These are phyloP conservation scores for Epistrophe eligans DNA, from an alignment of 2,888 invertebrate species.

Conservation along the genomic window DNA sequence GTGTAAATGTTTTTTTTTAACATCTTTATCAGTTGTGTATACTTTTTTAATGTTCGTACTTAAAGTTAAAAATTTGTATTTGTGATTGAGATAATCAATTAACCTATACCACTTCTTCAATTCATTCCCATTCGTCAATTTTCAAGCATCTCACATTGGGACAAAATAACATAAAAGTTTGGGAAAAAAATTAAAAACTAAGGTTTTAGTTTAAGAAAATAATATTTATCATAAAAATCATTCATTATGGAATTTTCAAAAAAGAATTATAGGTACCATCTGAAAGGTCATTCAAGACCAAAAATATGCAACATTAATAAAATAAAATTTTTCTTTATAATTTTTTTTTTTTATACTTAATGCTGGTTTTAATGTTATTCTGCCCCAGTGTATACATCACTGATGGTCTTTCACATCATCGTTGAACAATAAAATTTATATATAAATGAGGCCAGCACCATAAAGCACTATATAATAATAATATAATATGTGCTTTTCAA, in stretches of 20 bases:
- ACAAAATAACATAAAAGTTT: not conserved
- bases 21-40: slow-evolving; percentile 68
- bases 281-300: too few relatives aligned
- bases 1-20: slow-evolving; percentile 52
- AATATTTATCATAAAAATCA: too few relatives aligned
- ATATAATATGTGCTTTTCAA: not conserved
- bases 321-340: too few relatives aligned
- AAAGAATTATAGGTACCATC: too few relatives aligned
- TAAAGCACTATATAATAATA: slow-evolving; percentile 7
- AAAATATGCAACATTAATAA: too few relatives aligned
- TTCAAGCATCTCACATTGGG: slow-evolving; percentile 1
- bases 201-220: not conserved
- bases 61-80: slow-evolving; percentile 52
- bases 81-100: slow-evolving; percentile 65
- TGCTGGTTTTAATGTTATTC: not conserved
- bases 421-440: slow-evolving; percentile 4
- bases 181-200: not conserved
- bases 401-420: not conserved
- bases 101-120: slow-evolving; percentile 1
- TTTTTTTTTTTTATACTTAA: not conserved
- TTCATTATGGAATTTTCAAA: too few relatives aligned
- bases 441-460: slow-evolving; percentile 41
- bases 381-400: not conserved
- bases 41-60: slow-evolving; percentile 44
- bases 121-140: not conserved